Base-by-base conservation (phyloP, 37 sponge, comb jelly and placozoan genomes). In the Spongilla lacustris region DNA sequence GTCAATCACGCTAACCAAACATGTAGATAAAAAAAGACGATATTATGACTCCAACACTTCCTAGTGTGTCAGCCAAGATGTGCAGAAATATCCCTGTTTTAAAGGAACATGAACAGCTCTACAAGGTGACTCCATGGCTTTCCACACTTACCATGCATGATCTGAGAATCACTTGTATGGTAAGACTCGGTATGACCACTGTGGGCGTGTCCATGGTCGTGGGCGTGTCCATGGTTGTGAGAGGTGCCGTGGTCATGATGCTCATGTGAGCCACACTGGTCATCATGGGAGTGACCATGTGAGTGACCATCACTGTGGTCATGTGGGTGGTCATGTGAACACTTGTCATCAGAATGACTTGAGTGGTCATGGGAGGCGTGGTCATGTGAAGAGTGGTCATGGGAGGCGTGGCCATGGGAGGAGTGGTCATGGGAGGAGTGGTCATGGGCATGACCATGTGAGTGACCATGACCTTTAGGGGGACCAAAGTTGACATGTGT, bases 1-100 rank as follows among this genome's bases (percentile, higher is more conserved):
- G 49, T 29, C 11, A 31, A 25, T 29, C 11, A 48, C 33, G 12
- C 86, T 70, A n/a, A 89, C 95, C 97, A 87, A 84, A 96, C 23
- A 50, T 80, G 46, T 89, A 77, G 24, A 96, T 93, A 0, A 96
- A 77, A 17, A 84, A 4, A 6, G 97, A 96, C 17, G 97, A 96
- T 48, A 96, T 89, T 71, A 96, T 94, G 66, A 96, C 97, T 35
- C 97, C 97, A 14, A 96, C 92, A 83, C 95, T 94, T 30, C 97
- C 97, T 25, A 96, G 88, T 28, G 97, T 96, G 82, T 96, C 97
- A 0, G 97, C 97, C 69, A 96, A 41, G 26, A 96, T 93, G 73
- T 96, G 97, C 28, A 96, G 86, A 69, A 96, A 94, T 17, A 96
- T 86, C 2, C 97, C 97, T 96, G 36, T 50, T 75, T 23, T 13